Evolutionary conservation across 2,888 invertebrate genomes (phyloP), one percentile per base, ranked within the genome.

Genomic region (Disparrhopalites patrizii): DNA sequence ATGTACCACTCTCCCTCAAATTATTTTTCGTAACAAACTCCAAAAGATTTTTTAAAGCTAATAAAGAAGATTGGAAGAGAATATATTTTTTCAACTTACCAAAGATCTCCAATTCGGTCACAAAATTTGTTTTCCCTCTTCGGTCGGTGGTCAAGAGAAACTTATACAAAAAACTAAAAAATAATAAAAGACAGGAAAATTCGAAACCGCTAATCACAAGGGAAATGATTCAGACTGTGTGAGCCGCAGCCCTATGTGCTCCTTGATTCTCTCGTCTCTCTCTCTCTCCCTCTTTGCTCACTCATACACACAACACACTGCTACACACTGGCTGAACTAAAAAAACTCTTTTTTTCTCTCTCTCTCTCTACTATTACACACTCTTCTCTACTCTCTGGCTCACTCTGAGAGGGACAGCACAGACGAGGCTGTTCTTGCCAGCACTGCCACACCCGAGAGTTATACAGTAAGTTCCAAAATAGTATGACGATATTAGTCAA

Each of bases 191-290:
- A 33, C 23, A 55, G 31, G n/a, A 55, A 55, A 33, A 55, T 33
- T 55, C 28, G 55, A 55, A 55, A 55, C 55, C 55, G 55, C 55
- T 55, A 33, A 47, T 55, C 55, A 55, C 31, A 55, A 33, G 55
- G 55, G 36, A 33, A 55, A 55, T 55, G 55, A 55, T 55, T 55
- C 30, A 52, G n/a, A 52, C 30, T 52, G 47, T 10, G n/a, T 36
- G 47, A 47, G 47, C 47, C 47, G 47, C 47, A 47, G 47, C 47
- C 47, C 47, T 47, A 23, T 25, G 20, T 23, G 47, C 25, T 47
- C 47, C 23, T 47, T 47, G 47, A 47, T 47, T 47, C 47, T 47
- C 47, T 47, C 47, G 8, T n/a, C 15, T 47, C 47, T 47, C 47
- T 47, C 47, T 47, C 47, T 47, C 23, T 47, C 47, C 20, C 43